Evolutionary conservation across 2,888 invertebrate species (phyloP).

Genomic region (Thymelicus lineola): DNA sequence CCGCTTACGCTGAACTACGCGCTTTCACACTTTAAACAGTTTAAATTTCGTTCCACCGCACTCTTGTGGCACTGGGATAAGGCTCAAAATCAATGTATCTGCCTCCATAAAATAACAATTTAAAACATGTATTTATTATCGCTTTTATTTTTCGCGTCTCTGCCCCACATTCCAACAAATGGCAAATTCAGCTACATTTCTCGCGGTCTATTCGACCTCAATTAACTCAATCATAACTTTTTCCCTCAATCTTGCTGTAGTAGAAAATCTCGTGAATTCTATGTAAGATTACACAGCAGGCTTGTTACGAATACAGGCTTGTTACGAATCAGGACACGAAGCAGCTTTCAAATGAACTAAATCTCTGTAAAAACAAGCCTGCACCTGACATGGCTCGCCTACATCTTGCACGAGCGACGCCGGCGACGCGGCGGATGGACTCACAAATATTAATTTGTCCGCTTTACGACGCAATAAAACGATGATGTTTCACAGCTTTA

Average conservation of each 20-base stretch:
- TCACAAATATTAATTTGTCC: slow-evolving; percentile 26
- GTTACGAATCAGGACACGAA: too few relatives aligned
- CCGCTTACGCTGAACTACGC: neutral
- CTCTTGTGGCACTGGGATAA: neutral
- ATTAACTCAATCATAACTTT: neutral
- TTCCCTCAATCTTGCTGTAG: neutral
- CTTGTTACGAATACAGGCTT: too few relatives aligned
- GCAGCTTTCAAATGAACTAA: too few relatives aligned
- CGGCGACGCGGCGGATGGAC: slow-evolving; percentile 2
- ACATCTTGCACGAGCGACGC: neutral
- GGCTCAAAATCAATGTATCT: neutral
- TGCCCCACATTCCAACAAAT: neutral
- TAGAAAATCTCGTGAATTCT: too few relatives aligned
- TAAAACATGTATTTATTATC: neutral
- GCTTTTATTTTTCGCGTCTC: neutral
- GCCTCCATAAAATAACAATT: neutral
- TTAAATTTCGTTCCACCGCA: neutral
- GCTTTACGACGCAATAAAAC: slow-evolving; percentile 23
- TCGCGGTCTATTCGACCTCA: neutral
- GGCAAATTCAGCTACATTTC: neutral
- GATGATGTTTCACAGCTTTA: slow-evolving; percentile 10
- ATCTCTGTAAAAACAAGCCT: too few relatives aligned
- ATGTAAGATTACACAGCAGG: too few relatives aligned
- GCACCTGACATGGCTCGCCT: too few relatives aligned
- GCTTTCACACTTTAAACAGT: neutral